Base-by-base conservation (phyloP, 2,888 invertebrate species). In the Macroteleia sp. region DNA sequence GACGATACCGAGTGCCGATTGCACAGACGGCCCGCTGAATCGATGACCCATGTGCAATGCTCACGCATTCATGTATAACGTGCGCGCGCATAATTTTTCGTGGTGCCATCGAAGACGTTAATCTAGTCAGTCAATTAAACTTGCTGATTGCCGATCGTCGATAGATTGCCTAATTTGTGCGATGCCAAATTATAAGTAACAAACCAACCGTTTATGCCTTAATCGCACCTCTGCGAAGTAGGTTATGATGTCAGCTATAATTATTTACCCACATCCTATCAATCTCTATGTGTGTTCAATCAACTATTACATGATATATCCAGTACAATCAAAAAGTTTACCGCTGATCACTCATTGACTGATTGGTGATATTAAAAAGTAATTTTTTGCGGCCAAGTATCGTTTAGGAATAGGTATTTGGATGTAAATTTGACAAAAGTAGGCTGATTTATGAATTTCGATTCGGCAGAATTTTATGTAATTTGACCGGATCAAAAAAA, bases 41-140 rank as follows among this genome's bases (percentile, higher is more conserved):
- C 80, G 77, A 76, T 64, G 44, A 42, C 42, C 44, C 66, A 34
- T 54, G 73, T 77, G 81, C 67, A 54, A 39, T 12, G 25, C 82
- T 82, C 80, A 80, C 84, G 83, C 85, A 83, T 81, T 73, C 79
- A 80, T 77, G 81, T 81, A 76, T 52, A 71, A 44, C 36, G 17
- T 14, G 28, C 36, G 36, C 32, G 12, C 46, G 10, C 36, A 71
- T 30, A 8, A 64, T n/a, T n/a, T n/a, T n/a, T 42, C 42, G 64
- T 56, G 52, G 71, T 73, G 67, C 52, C 75, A 80, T 70, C 46
- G 28, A 20, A 73, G 52, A 67, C 69, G 67, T 73, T 69, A 57
- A 77, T 73, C 73, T 57, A 61, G 42, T 34, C 52, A 41, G 16
- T 48, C 50, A 76, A 76, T 78, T 81, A 78, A 79, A 78, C 79